A percentile compares a stretch with the other conserved stretches of the same genome.
phyloP scores from a whole-genome alignment of 2,888 invertebrate genomes.

The Aromia moschata region DNA sequence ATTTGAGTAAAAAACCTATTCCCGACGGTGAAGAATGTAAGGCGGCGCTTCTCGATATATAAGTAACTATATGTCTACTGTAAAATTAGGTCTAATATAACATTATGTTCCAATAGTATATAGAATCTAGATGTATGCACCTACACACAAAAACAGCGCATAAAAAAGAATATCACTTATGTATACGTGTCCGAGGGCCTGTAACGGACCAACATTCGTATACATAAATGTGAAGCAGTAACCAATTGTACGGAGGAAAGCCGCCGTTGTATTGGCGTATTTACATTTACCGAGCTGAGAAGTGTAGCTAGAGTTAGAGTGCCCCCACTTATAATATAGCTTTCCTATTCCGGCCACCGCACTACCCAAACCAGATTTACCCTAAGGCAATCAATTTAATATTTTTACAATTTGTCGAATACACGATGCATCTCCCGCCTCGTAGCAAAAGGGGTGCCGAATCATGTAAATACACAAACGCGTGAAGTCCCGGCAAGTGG shows the following conservation, averaged over 20 bases:
- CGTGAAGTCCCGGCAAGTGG: background rate
- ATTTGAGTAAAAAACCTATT: too few relatives aligned
- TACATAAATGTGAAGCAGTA: slow-evolving; percentile 15
- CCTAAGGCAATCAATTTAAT: background rate
- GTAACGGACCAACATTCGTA: slow-evolving; percentile 20
- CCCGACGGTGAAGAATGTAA: slow-evolving; percentile 8
- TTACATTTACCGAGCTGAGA: background rate
- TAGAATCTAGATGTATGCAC: slow-evolving; percentile 13
- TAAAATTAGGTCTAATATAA: background rate
- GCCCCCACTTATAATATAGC: background rate
- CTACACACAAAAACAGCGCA: slow-evolving; percentile 15
- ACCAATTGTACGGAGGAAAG: background rate
- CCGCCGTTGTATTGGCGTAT: background rate
- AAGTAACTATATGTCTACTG: too few relatives aligned
- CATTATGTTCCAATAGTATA: slow-evolving; percentile 7
- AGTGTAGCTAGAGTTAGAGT: background rate
- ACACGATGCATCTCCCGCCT: too few relatives aligned
- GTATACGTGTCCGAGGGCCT: slow-evolving; percentile 23
- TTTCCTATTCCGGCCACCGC: background rate
- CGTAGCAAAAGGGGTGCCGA: background rate
- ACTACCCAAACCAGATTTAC: background rate
- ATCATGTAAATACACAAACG: background rate
- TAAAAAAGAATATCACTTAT: slow-evolving; percentile 21
- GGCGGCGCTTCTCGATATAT: background rate
- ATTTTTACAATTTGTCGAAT: background rate